A percentile compares a stretch with the other conserved stretches of the same genome.
Conservation (phyloP, 2,797 vertebrate species). For the Crypturellus tataupa region DNA sequence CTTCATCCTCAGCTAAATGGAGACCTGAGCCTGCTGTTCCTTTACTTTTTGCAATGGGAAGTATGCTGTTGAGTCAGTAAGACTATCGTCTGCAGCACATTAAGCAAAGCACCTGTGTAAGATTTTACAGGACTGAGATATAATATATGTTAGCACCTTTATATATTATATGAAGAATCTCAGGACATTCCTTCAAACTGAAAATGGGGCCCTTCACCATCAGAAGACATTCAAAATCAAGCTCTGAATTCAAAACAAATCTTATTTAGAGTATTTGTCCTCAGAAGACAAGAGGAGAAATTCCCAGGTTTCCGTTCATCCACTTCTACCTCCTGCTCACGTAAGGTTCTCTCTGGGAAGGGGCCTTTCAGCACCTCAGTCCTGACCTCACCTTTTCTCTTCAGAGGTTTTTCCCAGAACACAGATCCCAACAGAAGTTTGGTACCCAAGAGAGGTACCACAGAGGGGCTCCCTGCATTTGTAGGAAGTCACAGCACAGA, state of each 20-base stretch:
- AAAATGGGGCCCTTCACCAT: background rate
- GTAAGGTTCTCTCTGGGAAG: background rate
- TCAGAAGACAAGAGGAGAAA: background rate
- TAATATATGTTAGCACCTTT: background rate
- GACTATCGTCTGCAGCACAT: background rate
- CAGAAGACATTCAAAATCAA: background rate
- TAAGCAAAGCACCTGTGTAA: background rate
- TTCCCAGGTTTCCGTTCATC: background rate
- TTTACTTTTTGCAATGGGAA: background rate
- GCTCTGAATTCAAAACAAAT: background rate
- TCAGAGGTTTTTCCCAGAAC: background rate
- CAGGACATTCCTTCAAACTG: background rate
- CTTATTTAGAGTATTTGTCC: background rate
- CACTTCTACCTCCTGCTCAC: background rate
- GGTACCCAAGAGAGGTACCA: background rate
- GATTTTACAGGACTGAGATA: background rate
- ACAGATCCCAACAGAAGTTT: background rate
- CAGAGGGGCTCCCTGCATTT: background rate
- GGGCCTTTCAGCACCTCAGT: background rate
- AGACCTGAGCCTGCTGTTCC: background rate
- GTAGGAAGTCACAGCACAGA: accelerated
- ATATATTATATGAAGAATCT: background rate
- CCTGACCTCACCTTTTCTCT: background rate
- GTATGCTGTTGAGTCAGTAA: background rate
- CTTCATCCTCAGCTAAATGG: background rate